Conservation (phyloP, 2,113 vertebrate species). For the Ariopsis seemanni region DNA sequence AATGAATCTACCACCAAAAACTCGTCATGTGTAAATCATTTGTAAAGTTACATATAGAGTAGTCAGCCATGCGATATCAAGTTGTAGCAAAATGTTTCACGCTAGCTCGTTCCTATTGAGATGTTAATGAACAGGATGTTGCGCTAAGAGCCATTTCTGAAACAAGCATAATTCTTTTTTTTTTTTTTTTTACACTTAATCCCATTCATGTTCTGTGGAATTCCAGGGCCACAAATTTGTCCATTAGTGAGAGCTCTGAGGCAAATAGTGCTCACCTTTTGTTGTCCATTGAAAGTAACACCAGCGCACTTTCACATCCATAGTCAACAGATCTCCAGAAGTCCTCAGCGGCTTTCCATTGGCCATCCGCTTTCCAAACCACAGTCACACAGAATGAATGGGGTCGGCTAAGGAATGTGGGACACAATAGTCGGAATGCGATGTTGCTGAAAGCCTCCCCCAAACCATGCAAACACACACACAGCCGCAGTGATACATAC, state of each 20-base stretch:
- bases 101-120: conserved; percentile 14
- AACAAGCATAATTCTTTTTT: conserved; percentile 27
- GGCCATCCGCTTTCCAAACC: conserved; percentile 64
- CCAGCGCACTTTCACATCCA: conserved; percentile 69
- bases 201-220: conserved; percentile 25
- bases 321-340: conserved; percentile 59
- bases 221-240: conserved; percentile 57
- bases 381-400: conserved; percentile 73
- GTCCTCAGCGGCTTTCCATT: conserved; percentile 60
- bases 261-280: conserved; percentile 63
- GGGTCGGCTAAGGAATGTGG: conserved; percentile 74
- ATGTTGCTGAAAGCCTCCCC: conserved; percentile 69
- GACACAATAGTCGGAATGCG: conserved; percentile 77
- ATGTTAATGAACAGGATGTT: conserved; percentile 32
- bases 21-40: neutral
- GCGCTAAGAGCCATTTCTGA: conserved; percentile 1
- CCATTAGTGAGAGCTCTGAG: conserved; percentile 64
- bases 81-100: conserved; percentile 29
- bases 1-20: conserved; percentile 9
- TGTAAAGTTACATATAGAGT: neutral
- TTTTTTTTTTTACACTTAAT: conserved; percentile 9
- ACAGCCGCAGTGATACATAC: conserved; percentile 47
- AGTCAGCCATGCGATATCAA: neutral
- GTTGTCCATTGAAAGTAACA: conserved; percentile 69
- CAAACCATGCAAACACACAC: conserved; percentile 52